Base-by-base conservation (phyloP, 2,888 invertebrate species). In the Syrista parreyssii region DNA sequence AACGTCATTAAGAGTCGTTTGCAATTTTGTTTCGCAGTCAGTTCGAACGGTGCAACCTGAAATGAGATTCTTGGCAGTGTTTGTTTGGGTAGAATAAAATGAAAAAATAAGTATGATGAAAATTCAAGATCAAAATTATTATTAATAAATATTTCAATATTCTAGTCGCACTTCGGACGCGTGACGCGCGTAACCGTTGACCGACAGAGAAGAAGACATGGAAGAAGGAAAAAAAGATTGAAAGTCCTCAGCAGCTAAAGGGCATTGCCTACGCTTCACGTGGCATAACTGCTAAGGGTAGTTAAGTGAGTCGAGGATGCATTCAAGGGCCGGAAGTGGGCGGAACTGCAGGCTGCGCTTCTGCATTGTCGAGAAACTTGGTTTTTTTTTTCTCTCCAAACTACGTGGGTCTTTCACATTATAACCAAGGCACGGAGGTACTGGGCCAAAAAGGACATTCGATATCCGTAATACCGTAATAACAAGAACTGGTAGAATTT, bases 291-390 rank as follows among this genome's bases (percentile, higher is more conserved):
- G 86, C 86, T 85, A 85, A 88, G 90, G 88, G 87, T 91, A 89
- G 89, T 91, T 89, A 87, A 85, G 85, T 86, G 88, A 89, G 87
- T 89, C 87, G 89, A 86, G 89, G 87, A 89, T 89, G 89, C 89
- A 91, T 91, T 90, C 86, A 90, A 84, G 82, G 85, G 81, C 89
- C 91, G 91, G 91, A 91, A 91, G 89, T 91, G 89, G 91, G 91
- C 91, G 91, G 91, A 90, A 90, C 91, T 89, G 84, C 88, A 89
- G 89, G 83, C 89, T 88, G 88, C 85, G 88, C 88, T 86, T 83
- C 86, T 83, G 88, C 85, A 88, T 88, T 89, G 89, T 90, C 83
- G 81, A 84, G 86, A 84, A 83, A 82, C 85, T 87, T 83, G 84
- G 84, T 85, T 89, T 87, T 87, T 82, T 82, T 80, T 78, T 79